Conservation (phyloP, 64 coral and sea anemone species). For the Pachyseris speciosa region DNA sequence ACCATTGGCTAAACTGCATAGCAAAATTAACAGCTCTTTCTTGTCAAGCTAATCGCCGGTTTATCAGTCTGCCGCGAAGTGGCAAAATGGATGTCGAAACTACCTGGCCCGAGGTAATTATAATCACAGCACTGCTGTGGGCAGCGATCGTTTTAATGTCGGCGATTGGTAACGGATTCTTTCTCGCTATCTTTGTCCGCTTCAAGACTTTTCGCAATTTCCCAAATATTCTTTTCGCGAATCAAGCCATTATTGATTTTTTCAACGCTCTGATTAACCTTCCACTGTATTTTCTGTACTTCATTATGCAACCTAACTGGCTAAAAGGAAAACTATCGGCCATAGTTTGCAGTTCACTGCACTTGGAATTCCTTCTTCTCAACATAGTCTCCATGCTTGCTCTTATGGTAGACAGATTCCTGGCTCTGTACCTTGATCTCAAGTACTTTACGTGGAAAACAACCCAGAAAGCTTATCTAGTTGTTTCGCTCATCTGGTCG, state of each 20-base stretch:
- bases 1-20: too few relatives aligned
- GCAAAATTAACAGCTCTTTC: too few relatives aligned
- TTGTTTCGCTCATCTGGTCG: not conserved
- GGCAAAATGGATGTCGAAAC: too few relatives aligned
- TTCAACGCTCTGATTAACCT: not conserved
- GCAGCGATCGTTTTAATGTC: too few relatives aligned
- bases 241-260: not conserved
- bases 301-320: not conserved
- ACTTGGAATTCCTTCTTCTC: not conserved
- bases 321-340: not conserved
- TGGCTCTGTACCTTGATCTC: not conserved
- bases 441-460: not conserved
- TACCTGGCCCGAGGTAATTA: too few relatives aligned
- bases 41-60: too few relatives aligned
- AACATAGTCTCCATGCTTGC: not conserved
- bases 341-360: not conserved
- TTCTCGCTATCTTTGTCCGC: not conserved
- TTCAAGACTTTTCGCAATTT: not conserved
- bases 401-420: not conserved
- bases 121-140: too few relatives aligned
- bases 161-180: not conserved
- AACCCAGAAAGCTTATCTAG: not conserved
- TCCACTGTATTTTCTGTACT: not conserved
- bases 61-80: too few relatives aligned
- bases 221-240: conserved; percentile 1